Conservation (phyloP, 2,113 vertebrate genomes). For the Steatornis caripensis region DNA sequence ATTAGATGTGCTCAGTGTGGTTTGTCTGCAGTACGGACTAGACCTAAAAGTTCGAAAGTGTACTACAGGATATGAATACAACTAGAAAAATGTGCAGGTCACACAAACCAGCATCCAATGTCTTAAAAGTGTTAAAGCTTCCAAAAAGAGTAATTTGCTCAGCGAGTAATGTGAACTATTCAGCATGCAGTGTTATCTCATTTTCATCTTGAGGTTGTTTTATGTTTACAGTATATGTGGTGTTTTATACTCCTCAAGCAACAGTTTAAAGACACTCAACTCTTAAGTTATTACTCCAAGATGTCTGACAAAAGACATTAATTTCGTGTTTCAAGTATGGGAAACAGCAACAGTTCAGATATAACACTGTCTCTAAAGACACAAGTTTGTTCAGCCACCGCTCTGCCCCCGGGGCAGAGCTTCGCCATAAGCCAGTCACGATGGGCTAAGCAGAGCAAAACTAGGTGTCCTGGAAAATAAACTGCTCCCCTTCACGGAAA, state of each 20-base stretch:
- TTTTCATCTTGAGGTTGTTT: background rate
- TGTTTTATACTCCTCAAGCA: background rate
- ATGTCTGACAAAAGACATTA: background rate
- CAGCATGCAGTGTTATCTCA: background rate
- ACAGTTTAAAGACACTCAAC: background rate
- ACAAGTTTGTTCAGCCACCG: background rate
- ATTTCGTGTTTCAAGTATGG: background rate
- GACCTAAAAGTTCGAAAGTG: background rate
- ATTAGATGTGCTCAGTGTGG: background rate
- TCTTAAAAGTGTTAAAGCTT: background rate
- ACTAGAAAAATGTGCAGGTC: background rate
- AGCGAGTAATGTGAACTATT: background rate
- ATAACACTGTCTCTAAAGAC: background rate
- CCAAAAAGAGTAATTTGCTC: background rate
- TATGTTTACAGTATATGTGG: background rate
- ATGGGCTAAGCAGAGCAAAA: background rate
- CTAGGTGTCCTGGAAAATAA: background rate
- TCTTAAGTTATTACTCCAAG: background rate
- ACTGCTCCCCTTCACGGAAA: background rate
- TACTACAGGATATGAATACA: background rate
- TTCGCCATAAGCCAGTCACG: background rate
- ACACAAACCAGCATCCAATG: background rate
- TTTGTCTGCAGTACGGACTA: background rate
- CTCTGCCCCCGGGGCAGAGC: background rate
- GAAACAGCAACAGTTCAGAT: background rate